Conservation (phyloP, 2,797 vertebrate genomes). For the Sebastes steindachneri region DNA sequence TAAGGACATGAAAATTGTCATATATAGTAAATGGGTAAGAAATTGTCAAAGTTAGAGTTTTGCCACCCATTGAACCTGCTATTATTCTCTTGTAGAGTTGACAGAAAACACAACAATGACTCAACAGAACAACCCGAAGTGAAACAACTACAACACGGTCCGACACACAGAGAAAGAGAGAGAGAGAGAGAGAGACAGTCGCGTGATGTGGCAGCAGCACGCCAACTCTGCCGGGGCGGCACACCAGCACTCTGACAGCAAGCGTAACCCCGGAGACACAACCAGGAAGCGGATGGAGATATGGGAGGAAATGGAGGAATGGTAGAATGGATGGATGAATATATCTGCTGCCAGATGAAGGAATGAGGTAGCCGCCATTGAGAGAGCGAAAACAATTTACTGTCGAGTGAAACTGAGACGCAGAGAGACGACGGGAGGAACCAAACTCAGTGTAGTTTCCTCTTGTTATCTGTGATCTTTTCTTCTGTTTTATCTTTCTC, state of each 20-base stretch:
- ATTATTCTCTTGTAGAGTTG: neutral
- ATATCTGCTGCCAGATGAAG: neutral
- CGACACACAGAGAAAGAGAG: neutral
- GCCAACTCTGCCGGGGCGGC: slow-evolving; percentile 19
- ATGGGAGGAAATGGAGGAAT: slow-evolving; percentile 37
- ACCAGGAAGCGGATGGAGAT: slow-evolving; percentile 68
- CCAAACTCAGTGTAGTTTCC: neutral
- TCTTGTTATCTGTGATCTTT: neutral
- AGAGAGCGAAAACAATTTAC: slow-evolving; percentile 21
- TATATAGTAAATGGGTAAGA: too few relatives aligned
- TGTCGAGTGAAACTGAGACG: slow-evolving; percentile 13
- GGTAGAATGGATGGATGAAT: neutral
- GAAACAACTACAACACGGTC: neutral
- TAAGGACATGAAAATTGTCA: neutral
- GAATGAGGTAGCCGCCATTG: neutral
- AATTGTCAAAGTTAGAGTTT: neutral
- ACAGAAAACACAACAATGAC: slow-evolving; percentile 4
- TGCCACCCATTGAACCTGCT: neutral
- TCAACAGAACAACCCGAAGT: neutral
- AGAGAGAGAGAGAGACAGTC: neutral
- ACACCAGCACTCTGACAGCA: slow-evolving; percentile 34
- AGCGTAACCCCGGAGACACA: slow-evolving; percentile 59
- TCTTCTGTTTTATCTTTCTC: neutral
- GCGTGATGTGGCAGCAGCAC: slow-evolving; percentile 18
- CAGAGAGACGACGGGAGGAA: slow-evolving; percentile 52